A percentile compares a stretch with the other conserved stretches of the same genome.
Evolutionary conservation across 2,888 invertebrate genomes (phyloP).

Genomic region (Epinotia brunnichana): DNA sequence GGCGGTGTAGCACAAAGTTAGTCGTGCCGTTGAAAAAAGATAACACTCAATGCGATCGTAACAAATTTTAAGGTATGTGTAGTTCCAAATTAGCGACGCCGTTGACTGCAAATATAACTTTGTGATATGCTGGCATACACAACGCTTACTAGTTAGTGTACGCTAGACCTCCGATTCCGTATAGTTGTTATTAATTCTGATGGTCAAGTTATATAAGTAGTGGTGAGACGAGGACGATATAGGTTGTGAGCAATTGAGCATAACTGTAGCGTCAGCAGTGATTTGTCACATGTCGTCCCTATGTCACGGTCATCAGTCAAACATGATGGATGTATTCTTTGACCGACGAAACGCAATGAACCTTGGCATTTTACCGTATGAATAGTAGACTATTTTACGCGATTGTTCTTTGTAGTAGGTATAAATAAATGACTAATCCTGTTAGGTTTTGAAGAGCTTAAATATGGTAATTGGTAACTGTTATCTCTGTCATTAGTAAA

Average conservation of each 20-base stretch:
- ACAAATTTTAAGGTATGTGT: too few relatives aligned
- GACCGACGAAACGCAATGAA: constrained; percentile 12
- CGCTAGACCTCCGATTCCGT: background rate
- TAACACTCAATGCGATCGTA: background rate
- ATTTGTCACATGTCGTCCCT: constrained; percentile 41
- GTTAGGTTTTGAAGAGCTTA: constrained; percentile 1
- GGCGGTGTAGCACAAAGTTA: background rate
- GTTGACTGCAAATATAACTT: background rate
- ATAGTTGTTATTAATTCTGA: background rate
- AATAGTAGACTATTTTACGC: constrained; percentile 14
- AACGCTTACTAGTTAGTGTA: background rate
- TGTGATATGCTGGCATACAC: background rate
- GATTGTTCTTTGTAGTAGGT: constrained; percentile 4
- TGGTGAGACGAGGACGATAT: background rate
- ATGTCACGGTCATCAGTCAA: constrained; percentile 41
- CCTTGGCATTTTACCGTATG: constrained; percentile 26
- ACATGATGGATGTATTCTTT: constrained; percentile 29
- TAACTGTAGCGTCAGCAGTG: constrained; percentile 4
- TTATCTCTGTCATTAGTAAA: too few relatives aligned
- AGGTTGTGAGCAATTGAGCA: background rate
- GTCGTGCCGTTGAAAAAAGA: too few relatives aligned
- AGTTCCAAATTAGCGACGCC: background rate
- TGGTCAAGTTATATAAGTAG: background rate
- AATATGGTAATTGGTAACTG: background rate
- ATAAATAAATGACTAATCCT: background rate